These are phyloP conservation scores for Eretmochelys imbricata DNA, from an alignment of 2,113 vertebrate genomes.

Conservation along the genomic window DNA sequence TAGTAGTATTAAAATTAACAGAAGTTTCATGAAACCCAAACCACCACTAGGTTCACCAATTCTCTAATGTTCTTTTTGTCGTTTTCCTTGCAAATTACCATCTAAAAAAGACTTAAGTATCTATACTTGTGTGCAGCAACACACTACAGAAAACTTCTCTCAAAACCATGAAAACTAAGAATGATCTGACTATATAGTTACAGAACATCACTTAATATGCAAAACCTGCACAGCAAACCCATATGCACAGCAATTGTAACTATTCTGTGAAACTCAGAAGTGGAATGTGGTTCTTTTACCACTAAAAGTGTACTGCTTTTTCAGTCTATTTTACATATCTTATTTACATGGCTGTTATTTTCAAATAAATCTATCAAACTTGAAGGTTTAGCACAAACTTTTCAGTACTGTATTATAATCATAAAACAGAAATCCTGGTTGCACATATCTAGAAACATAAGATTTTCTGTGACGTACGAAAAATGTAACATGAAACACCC, in stretches of 20 bases:
- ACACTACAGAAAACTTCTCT: background rate
- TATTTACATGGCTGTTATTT: slow-evolving; percentile 62
- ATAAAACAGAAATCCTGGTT: slow-evolving; percentile 17
- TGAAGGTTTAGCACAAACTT: slow-evolving; percentile 55
- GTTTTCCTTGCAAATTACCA: background rate
- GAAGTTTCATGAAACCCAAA: background rate
- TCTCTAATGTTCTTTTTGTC: background rate
- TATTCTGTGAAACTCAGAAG: too few relatives aligned
- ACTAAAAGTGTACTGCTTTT: slow-evolving; percentile 31
- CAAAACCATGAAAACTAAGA: background rate
- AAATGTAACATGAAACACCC: background rate
- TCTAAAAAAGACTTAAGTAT: background rate
- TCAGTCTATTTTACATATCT: slow-evolving; percentile 55
- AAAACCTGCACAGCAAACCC: slow-evolving; percentile 34
- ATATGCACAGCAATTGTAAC: slow-evolving; percentile 62
- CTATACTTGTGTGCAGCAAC: background rate
- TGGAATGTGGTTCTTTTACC: slow-evolving; percentile 37
- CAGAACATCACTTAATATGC: slow-evolving; percentile 2
- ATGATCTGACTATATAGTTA: slow-evolving; percentile 17
- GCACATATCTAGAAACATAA: background rate
- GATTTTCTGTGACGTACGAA: background rate
- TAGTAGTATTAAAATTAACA: background rate
- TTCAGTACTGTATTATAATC: slow-evolving; percentile 55
- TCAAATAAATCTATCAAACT: slow-evolving; percentile 63
- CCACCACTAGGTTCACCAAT: background rate